phyloP scores from a whole-genome alignment of 1,140 invertebrate genomes.

The Colletes latitarsis region DNA sequence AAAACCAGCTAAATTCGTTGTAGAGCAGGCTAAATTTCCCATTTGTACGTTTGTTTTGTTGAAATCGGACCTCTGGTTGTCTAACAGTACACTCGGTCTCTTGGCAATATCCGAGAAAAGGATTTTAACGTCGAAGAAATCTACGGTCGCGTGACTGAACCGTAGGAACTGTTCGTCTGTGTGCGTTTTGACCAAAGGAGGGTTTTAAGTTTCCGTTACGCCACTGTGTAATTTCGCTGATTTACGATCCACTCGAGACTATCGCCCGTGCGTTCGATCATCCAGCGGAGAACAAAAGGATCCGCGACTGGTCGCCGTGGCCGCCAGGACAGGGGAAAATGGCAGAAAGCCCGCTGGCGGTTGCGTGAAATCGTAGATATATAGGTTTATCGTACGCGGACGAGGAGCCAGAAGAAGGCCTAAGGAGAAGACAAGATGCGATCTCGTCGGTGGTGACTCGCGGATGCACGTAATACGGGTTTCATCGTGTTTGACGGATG shows the following conservation, averaged over 20 bases:
- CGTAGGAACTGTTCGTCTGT: no score
- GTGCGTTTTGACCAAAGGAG: constrained; percentile 38
- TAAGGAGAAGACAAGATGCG: constrained; percentile 7
- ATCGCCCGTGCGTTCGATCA: constrained; percentile 59
- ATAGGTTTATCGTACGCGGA: constrained; percentile 30
- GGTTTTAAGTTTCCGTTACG: constrained; percentile 63
- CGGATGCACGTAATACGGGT: constrained; percentile 60
- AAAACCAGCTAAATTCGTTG: no score
- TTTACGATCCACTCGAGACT: constrained; percentile 58
- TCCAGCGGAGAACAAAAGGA: constrained; percentile 62
- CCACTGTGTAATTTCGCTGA: constrained; percentile 63
- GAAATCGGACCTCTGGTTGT: no score
- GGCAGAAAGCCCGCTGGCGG: constrained; percentile 30
- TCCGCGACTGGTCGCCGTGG: constrained; percentile 33
- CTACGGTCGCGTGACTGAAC: background rate
- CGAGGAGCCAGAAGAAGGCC: background rate
- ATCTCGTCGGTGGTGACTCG: constrained; percentile 38
- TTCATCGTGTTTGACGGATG: constrained; percentile 66
- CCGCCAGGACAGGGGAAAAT: constrained; percentile 28
- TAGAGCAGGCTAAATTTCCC: no score
- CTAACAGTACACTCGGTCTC: background rate
- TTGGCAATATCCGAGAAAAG: background rate
- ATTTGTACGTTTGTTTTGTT: no score
- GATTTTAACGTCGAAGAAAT: background rate
- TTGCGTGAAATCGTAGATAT: constrained; percentile 55